phyloP scores from a whole-genome alignment of 2,113 vertebrate species.

The Trogon melanurus region DNA sequence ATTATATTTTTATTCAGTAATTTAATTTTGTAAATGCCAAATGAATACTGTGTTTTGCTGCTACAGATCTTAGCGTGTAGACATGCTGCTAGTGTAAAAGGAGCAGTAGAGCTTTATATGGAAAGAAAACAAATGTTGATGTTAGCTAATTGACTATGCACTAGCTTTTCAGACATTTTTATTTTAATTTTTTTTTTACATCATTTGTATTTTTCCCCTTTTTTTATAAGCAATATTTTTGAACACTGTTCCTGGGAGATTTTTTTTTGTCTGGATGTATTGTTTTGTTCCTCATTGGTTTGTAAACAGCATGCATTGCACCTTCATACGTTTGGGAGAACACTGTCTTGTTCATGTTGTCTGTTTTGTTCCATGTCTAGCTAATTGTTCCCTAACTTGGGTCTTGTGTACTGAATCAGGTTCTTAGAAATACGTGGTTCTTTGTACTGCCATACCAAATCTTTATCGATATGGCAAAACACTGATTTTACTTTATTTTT shows the following conservation, averaged over 20 bases:
- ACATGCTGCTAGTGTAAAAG: constrained; percentile 81
- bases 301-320: constrained; percentile 80
- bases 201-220: constrained; percentile 40
- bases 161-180: constrained; percentile 82
- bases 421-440: constrained; percentile 56
- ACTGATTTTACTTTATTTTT: constrained; percentile 62
- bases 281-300: constrained; percentile 69
- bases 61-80: constrained; percentile 84
- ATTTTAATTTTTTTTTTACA: constrained; percentile 56
- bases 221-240: constrained; percentile 75
- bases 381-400: constrained; percentile 62
- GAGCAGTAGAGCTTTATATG: constrained; percentile 79
- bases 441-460: constrained; percentile 66
- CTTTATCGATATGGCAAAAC: constrained; percentile 58
- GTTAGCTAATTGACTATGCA: constrained; percentile 83
- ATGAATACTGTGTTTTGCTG: constrained; percentile 86
- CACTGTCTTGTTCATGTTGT: constrained; percentile 78
- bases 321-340: constrained; percentile 87
- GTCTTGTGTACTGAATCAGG: constrained; percentile 48
- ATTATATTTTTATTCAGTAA: constrained; percentile 88
- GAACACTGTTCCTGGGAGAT: constrained; percentile 82
- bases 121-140: constrained; percentile 60
- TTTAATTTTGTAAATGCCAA: constrained; percentile 89
- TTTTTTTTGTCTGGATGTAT: constrained; percentile 66
- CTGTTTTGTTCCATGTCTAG: constrained; percentile 73